A percentile compares a stretch with the other conserved stretches of the same genome.
Evolutionary conservation across 2,888 invertebrate species (phyloP).

Genomic region (Tanypteryx hageni): DNA sequence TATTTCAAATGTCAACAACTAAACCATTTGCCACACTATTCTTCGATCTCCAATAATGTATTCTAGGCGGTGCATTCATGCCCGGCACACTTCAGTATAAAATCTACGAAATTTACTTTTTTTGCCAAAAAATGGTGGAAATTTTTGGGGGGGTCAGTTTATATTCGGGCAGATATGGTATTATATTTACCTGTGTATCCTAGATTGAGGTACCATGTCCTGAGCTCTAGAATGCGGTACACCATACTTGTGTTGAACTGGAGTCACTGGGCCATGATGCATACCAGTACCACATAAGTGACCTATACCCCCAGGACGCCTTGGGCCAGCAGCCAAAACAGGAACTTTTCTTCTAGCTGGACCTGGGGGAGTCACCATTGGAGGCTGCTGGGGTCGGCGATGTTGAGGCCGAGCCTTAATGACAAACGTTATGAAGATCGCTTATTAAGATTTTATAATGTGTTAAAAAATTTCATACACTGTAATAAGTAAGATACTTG

Average conservation of each 20-base stretch:
- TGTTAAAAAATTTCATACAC: too few relatives aligned
- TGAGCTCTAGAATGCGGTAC: conserved; percentile 32
- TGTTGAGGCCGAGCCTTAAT: conserved; percentile 57
- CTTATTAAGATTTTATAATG: too few relatives aligned
- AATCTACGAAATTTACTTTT: too few relatives aligned
- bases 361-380: neutral
- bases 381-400: conserved; percentile 54
- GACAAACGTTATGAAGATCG: neutral
- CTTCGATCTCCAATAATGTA: too few relatives aligned
- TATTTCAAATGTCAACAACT: too few relatives aligned
- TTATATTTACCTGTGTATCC: conserved; percentile 20
- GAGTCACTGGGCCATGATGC: conserved; percentile 23
- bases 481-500: too few relatives aligned
- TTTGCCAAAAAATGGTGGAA: too few relatives aligned
- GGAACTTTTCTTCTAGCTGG: conserved; percentile 33
- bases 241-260: conserved; percentile 50
- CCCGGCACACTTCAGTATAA: too few relatives aligned
- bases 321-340: conserved; percentile 19
- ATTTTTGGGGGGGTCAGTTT: too few relatives aligned
- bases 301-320: conserved; percentile 25
- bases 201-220: conserved; percentile 42
- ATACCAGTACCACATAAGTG: conserved; percentile 48
- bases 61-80: too few relatives aligned
- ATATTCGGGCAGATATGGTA: too few relatives aligned
- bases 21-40: too few relatives aligned